Percentiles rank a stretch among this genome's conserved stretches.
These are phyloP conservation scores for Drosophila bocki DNA, from an alignment of 1,140 invertebrate genomes.

Conservation along the genomic window DNA sequence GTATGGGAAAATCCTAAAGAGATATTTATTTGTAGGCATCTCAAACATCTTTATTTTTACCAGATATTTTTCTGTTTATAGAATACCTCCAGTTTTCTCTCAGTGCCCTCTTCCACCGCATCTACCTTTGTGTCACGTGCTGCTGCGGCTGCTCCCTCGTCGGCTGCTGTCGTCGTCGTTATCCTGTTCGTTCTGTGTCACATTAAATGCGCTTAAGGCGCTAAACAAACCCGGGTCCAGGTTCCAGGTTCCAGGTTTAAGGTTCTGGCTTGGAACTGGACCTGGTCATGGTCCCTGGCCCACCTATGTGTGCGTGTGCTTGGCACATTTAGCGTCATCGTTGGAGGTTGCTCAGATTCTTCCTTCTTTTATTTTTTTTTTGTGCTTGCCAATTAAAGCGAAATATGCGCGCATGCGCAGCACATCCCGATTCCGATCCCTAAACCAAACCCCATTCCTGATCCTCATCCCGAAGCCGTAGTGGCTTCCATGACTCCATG, in stretches of 20 bases:
- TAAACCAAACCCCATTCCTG: slow-evolving; percentile 1
- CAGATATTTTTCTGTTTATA: neutral
- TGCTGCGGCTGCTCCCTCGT: slow-evolving; percentile 40
- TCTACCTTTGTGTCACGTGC: slow-evolving; percentile 76
- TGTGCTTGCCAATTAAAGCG: slow-evolving; percentile 78
- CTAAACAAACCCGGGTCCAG: slow-evolving; percentile 73
- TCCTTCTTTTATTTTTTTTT: slow-evolving; percentile 22
- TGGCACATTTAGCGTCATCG: slow-evolving; percentile 79
- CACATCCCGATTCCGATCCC: slow-evolving; percentile 21
- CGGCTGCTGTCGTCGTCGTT: slow-evolving; percentile 73
- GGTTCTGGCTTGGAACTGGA: slow-evolving; percentile 5
- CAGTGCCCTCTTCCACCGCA: slow-evolving; percentile 32
- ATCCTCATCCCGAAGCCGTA: slow-evolving; percentile 22
- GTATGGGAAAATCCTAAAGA: neutral
- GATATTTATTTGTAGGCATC: neutral
- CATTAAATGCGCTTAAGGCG: slow-evolving; percentile 84
- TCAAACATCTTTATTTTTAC: neutral
- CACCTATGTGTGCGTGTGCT: slow-evolving; percentile 77
- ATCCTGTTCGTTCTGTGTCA: slow-evolving; percentile 84
- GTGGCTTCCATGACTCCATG: slow-evolving; percentile 35
- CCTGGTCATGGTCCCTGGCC: slow-evolving; percentile 31
- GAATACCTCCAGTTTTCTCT: neutral
- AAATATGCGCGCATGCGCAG: slow-evolving; percentile 81
- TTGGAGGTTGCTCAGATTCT: slow-evolving; percentile 66
- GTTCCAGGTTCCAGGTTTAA: slow-evolving; percentile 12